phyloP scores from a whole-genome alignment of 2,888 invertebrate genomes.

The Escarpia spicata region DNA sequence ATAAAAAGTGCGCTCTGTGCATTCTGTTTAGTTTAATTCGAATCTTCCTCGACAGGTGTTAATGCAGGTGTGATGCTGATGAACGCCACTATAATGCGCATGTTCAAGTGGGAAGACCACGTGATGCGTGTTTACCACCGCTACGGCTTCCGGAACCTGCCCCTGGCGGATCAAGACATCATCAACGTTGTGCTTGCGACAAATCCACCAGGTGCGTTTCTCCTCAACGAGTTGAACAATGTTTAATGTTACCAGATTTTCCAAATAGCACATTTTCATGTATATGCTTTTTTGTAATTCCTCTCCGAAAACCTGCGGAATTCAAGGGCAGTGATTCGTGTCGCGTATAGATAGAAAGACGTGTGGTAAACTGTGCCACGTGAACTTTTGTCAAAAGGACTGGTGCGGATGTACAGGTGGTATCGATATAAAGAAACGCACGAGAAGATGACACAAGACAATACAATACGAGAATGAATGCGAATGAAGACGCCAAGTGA shows the following conservation, averaged over 20 bases:
- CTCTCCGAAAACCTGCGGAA: neutral
- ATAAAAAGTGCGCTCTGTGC: neutral
- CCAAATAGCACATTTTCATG: neutral
- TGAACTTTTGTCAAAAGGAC: no score
- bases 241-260: neutral
- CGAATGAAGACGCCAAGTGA: no score
- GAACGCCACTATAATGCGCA: neutral
- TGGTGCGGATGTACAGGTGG: neutral
- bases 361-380: neutral
- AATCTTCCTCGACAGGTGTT: neutral
- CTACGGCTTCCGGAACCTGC: neutral
- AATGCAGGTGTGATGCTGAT: slow-evolving; percentile 13
- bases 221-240: neutral
- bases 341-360: neutral
- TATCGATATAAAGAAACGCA: neutral
- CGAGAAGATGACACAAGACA: no score
- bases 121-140: neutral
- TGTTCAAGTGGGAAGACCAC: neutral
- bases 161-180: neutral
- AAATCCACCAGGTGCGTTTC: neutral
- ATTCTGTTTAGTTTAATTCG: neutral
- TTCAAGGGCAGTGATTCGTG: neutral
- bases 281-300: neutral
- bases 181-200: neutral
- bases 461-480: no score